Percentiles rank a stretch among this genome's conserved stretches.
Conservation (phyloP, 2,797 vertebrate genomes). For the Chelon labrosus region DNA sequence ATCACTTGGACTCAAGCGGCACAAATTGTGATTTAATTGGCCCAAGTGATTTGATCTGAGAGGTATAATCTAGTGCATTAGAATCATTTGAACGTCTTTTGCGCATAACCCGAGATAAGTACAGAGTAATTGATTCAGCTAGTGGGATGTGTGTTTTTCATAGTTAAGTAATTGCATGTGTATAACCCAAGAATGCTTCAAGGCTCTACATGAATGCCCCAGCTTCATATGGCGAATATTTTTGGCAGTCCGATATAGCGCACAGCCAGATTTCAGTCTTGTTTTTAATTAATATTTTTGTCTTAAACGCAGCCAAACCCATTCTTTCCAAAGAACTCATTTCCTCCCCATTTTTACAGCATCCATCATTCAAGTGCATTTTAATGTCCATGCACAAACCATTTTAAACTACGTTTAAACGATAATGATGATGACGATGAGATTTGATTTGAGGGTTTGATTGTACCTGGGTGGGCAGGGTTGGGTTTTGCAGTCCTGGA, state of each 20-base stretch:
- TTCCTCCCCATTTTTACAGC: constrained; percentile 33
- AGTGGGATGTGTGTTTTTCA: constrained; percentile 31
- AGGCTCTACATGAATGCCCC: constrained; percentile 20
- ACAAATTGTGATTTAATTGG: constrained; percentile 55
- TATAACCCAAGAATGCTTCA: constrained; percentile 6
- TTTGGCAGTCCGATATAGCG: constrained; percentile 49
- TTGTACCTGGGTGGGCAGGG: constrained; percentile 92
- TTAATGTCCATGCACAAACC: constrained; percentile 25
- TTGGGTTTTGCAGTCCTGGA: constrained; percentile 90
- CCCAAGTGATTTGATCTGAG: constrained; percentile 35
- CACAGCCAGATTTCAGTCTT: constrained; percentile 37
- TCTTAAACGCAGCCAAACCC: constrained; percentile 46
- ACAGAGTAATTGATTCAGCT: constrained; percentile 44
- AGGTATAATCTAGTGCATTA: constrained; percentile 36
- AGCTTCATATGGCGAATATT: constrained; percentile 30
- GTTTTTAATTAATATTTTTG: constrained; percentile 58
- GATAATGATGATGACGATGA: constrained; percentile 21
- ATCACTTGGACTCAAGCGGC: constrained; percentile 47
- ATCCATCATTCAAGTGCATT: constrained; percentile 42
- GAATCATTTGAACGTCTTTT: constrained; percentile 44
- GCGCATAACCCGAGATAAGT: constrained; percentile 42
- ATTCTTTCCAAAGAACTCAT: constrained; percentile 34
- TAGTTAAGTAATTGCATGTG: constrained; percentile 58
- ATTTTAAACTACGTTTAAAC: constrained; percentile 35
- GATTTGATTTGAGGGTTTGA: constrained; percentile 47